A percentile compares a stretch with the other conserved stretches of the same genome.
phyloP scores from a whole-genome alignment of 2,113 vertebrate genomes.

The Orycteropus afer region DNA sequence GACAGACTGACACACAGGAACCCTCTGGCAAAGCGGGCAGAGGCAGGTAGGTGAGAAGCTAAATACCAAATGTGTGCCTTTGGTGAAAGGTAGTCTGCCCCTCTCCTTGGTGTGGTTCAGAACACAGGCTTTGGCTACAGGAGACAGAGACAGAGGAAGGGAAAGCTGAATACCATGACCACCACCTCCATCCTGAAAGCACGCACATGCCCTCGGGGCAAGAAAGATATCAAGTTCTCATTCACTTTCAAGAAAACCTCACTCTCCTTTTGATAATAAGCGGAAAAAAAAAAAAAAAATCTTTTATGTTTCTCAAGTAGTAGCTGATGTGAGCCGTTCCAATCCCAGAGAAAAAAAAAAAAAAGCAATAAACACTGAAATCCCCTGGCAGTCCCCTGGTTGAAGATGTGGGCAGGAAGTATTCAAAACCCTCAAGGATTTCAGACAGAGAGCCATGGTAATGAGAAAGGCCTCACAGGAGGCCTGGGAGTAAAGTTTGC shows the following conservation, averaged over 20 bases:
- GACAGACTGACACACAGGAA: not conserved
- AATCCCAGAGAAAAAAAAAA: not conserved
- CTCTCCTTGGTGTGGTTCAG: not conserved
- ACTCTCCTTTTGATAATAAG: constrained; percentile 61
- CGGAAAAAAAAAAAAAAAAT: not conserved
- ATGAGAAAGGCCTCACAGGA: not conserved
- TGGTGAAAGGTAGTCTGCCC: not conserved
- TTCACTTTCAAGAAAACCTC: constrained; percentile 40
- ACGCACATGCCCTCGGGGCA: not conserved
- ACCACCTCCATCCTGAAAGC: too few species aligned
- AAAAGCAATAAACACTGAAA: constrained; percentile 56
- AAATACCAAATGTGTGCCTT: accelerated
- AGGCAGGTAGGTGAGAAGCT: not conserved
- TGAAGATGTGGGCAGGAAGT: constrained; percentile 25
- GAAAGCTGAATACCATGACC: not conserved
- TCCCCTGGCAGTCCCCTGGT: not conserved
- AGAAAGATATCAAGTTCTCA: constrained; percentile 50
- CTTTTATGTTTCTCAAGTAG: constrained; percentile 4
- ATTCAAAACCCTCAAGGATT: not conserved
- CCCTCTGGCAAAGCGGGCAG: not conserved
- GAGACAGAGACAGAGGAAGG: not conserved
- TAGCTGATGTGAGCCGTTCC: not conserved
- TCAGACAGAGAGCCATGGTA: not conserved
- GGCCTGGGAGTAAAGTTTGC: not conserved
- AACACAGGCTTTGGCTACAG: not conserved